Conservation (phyloP, 2,797 vertebrate species). For the Enteromius trimaculatus region DNA sequence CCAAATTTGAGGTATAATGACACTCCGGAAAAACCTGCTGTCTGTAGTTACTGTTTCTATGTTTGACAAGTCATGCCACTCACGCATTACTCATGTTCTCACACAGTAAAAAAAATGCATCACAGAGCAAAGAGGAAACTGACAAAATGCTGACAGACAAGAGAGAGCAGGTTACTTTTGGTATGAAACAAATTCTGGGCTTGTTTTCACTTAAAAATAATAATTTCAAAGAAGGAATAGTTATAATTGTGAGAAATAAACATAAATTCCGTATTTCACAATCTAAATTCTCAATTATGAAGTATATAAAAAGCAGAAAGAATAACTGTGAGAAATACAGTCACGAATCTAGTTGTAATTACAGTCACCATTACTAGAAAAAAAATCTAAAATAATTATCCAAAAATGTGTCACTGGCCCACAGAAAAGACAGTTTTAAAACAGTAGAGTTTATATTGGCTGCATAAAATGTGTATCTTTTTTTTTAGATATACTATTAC, state of each 20-base stretch:
- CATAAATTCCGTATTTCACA: not conserved
- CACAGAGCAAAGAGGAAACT: too few species aligned
- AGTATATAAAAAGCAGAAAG: not conserved
- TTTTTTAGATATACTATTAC: not conserved
- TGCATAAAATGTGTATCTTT: not conserved
- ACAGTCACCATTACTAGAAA: not conserved
- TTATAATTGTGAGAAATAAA: not conserved
- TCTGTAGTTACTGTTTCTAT: not conserved
- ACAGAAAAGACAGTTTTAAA: not conserved
- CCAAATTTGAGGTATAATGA: not conserved
- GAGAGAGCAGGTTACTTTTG: too few species aligned
- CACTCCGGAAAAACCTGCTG: not conserved
- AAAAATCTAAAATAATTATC: not conserved
- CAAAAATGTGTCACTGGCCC: not conserved
- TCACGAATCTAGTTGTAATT: not conserved
- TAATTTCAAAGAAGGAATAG: not conserved
- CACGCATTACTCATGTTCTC: not conserved
- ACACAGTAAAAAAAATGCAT: not conserved
- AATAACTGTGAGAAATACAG: not conserved
- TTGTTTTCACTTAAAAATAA: not conserved
- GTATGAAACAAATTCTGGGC: too few species aligned
- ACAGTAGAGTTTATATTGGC: not conserved
- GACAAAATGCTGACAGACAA: too few species aligned
- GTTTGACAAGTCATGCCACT: not conserved
- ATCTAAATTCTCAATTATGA: not conserved